These are phyloP conservation scores for Bedellia somnulentella DNA, from an alignment of 2,888 invertebrate genomes.

Conservation along the genomic window DNA sequence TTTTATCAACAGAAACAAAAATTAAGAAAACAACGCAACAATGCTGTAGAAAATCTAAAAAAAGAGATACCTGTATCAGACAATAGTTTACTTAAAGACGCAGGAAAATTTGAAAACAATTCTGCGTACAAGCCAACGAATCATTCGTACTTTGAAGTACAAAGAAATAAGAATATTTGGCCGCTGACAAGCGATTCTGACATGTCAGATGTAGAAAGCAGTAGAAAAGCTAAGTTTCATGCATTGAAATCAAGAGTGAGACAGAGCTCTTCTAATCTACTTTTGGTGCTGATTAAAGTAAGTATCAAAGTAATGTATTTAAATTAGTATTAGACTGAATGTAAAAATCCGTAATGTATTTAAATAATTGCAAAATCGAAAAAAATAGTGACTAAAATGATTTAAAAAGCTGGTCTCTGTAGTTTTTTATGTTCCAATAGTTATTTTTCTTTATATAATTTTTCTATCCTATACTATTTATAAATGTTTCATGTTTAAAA, in stretches of 20 bases:
- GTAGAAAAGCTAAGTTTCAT: constrained; percentile 45
- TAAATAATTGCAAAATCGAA: too few relatives aligned
- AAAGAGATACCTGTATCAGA: constrained; percentile 50
- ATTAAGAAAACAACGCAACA: constrained; percentile 46
- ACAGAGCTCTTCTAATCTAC: constrained; percentile 65
- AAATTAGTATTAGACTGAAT: too few relatives aligned
- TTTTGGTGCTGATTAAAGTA: constrained; percentile 63
- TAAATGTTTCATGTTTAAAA: too few relatives aligned
- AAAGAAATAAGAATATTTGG: constrained; percentile 25
- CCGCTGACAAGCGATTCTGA: constrained; percentile 68
- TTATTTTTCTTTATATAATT: too few relatives aligned
- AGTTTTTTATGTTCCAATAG: too few relatives aligned
- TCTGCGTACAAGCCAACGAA: constrained; percentile 40
- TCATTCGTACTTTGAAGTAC: constrained; percentile 31
- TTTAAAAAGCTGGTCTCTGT: too few relatives aligned
- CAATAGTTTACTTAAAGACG: constrained; percentile 39
- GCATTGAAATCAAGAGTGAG: constrained; percentile 65
- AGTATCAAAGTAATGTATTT: constrained; percentile 7
- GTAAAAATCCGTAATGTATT: too few relatives aligned
- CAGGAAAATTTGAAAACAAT: constrained; percentile 36
- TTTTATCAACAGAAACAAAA: constrained; percentile 39
- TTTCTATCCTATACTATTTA: too few relatives aligned
- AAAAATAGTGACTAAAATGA: too few relatives aligned
- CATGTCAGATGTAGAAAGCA: constrained; percentile 64
- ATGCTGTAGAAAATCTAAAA: constrained; percentile 42